These are phyloP conservation scores for Choloepus hoffmanni DNA, from an alignment of 2,113 vertebrate genomes.

Conservation along the genomic window DNA sequence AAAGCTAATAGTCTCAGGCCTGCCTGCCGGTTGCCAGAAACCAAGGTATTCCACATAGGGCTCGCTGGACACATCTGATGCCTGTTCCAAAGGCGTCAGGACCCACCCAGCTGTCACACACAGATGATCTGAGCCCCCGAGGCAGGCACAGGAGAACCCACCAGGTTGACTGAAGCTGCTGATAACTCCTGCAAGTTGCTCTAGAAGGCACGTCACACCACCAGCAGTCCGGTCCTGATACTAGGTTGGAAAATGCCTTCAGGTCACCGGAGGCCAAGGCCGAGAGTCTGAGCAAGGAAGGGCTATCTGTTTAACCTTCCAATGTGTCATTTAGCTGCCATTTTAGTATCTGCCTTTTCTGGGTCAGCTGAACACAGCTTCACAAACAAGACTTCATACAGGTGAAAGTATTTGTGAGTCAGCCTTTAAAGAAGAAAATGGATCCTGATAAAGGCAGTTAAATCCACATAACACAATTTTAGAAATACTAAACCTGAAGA, in stretches of 20 bases:
- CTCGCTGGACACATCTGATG: neutral
- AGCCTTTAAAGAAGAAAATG: neutral
- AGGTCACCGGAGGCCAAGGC: neutral
- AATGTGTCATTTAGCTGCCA: neutral
- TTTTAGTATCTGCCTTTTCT: neutral
- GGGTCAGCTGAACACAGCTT: neutral
- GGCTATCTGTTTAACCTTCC: neutral
- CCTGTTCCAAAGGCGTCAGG: neutral
- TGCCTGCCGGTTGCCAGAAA: neutral
- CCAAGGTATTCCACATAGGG: neutral
- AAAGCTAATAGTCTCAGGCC: neutral
- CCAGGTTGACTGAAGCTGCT: neutral
- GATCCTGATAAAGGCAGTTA: neutral
- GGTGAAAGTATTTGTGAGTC: neutral
- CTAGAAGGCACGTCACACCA: neutral
- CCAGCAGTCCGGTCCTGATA: neutral
- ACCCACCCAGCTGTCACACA: neutral
- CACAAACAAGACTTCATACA: neutral
- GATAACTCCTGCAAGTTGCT: neutral
- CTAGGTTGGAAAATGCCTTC: neutral
- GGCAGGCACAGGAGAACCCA: neutral
- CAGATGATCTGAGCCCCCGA: neutral
- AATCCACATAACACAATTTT: neutral
- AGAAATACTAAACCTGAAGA: neutral
- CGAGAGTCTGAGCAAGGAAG: neutral